These are phyloP conservation scores for Notamacropus eugenii DNA, from an alignment of 2,797 vertebrate genomes.

Conservation along the genomic window DNA sequence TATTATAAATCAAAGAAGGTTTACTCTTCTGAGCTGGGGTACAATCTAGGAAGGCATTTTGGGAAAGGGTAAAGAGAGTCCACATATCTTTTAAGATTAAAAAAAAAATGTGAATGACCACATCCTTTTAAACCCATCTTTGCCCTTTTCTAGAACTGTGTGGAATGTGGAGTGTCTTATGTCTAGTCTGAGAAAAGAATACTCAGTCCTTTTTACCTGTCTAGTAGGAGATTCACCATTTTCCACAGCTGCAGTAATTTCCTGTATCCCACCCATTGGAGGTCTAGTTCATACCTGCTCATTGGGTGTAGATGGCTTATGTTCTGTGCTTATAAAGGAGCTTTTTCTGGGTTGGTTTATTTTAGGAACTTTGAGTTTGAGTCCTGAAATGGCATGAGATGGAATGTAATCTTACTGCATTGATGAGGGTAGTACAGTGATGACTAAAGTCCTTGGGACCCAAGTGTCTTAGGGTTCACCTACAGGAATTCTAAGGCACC, in stretches of 20 bases:
- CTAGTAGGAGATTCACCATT: not conserved
- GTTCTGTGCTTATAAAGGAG: not conserved
- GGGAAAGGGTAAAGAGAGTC: not conserved
- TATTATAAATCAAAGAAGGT: not conserved
- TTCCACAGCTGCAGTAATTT: not conserved
- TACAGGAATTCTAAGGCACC: not conserved
- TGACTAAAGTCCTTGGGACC: not conserved
- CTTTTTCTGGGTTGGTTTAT: not conserved
- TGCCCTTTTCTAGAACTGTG: not conserved
- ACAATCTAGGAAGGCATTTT: not conserved
- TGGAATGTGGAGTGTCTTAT: not conserved
- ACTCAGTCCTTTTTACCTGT: not conserved
- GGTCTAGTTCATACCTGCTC: not conserved
- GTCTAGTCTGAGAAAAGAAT: conserved; percentile 27
- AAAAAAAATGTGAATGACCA: not conserved
- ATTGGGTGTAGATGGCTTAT: not conserved
- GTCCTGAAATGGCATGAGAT: not conserved
- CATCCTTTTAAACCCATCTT: not conserved
- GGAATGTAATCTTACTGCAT: not conserved
- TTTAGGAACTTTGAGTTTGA: not conserved
- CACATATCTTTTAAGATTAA: not conserved
- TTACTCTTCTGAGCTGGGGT: not conserved
- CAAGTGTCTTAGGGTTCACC: not conserved
- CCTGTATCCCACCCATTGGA: not conserved
- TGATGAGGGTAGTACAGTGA: not conserved